Evolutionary conservation across 2,113 vertebrate species (phyloP).

Genomic region (Scomber colias): DNA sequence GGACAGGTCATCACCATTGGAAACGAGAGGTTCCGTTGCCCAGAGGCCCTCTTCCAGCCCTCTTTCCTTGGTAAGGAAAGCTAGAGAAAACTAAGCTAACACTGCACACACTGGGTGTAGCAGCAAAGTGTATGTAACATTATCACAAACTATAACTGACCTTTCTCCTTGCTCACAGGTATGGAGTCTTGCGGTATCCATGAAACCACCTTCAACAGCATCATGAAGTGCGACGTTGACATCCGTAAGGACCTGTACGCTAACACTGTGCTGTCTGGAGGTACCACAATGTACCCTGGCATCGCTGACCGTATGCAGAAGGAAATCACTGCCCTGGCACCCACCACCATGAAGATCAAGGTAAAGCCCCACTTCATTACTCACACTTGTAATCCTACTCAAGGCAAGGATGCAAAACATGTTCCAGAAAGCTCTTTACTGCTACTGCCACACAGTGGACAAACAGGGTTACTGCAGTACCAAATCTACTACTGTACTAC

Average conservation of each 20-base stretch:
- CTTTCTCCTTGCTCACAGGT: slow-evolving; percentile 51
- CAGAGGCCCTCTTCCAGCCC: slow-evolving; percentile 97
- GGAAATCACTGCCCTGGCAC: slow-evolving; percentile 85
- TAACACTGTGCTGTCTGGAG: slow-evolving; percentile 84
- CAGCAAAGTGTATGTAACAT: neutral
- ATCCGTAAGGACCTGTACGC: slow-evolving; percentile 86
- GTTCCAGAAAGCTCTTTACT: slow-evolving; percentile 11
- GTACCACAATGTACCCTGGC: slow-evolving; percentile 82
- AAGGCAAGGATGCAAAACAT: neutral
- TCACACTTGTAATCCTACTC: slow-evolving; percentile 43
- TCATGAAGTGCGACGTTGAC: slow-evolving; percentile 86
- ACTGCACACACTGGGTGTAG: neutral
- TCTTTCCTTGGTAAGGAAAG: slow-evolving; percentile 90
- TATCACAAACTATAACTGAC: too few species aligned
- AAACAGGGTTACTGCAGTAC: neutral
- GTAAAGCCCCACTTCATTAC: slow-evolving; percentile 52
- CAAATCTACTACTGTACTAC: neutral
- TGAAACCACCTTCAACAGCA: slow-evolving; percentile 84
- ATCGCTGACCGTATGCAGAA: slow-evolving; percentile 86
- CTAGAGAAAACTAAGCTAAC: neutral
- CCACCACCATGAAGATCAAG: slow-evolving; percentile 87
- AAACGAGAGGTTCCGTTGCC: slow-evolving; percentile 97
- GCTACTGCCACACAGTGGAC: slow-evolving; percentile 27
- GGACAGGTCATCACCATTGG: slow-evolving; percentile 98
- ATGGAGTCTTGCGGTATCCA: slow-evolving; percentile 85